Base-by-base conservation (phyloP, 2,888 invertebrate species). In the Ophion ellenae region DNA sequence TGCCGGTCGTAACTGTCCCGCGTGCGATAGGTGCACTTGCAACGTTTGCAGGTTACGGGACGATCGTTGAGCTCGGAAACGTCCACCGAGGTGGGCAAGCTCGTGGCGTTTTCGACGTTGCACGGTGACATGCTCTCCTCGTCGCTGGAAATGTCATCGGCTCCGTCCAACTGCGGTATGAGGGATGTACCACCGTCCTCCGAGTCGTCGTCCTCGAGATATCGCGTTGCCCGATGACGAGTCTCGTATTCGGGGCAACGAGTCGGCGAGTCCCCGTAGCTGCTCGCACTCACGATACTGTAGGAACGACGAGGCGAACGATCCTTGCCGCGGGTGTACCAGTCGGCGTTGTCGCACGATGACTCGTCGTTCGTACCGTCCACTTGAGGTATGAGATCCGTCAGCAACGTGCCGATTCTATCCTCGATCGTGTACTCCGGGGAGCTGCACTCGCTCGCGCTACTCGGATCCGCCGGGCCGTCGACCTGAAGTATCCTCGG, bases 1-100 rank as follows among this genome's bases (percentile, higher is more conserved):
- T 98, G 98, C 67, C 97, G 95, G 90, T 97, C 97, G 91, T 97
- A 98, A 78, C 97, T 97, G 84, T 97, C 96, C 87, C 96, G 96
- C 73, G 97, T 97, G 90, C 98, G 95, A 91, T 98, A 98, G 2
- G 97, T 97, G 91, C 98, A 97, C 90, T 97, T 97, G 92, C 98
- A 99, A 87, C 97, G 96, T 89, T 97, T 96, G 94, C 98, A 99
- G 90, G 97, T 97, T 0, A 98, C 98, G 9, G 97, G 97, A 89
- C 96, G 96, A 89, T 97, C 97, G 63, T 95, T 95, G 78, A 95
- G 95, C 70, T 95, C 95, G 59, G 95, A 88, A 3, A 91, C 89
- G 89, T 93, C 92, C 6, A 91, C 88, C 73, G 88, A 89, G 4
- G 82, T 88, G 89, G 93, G 92, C 20, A 91, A 84, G 1, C 81